Evolutionary conservation across 2,113 vertebrate genomes (phyloP).

Genomic region (Piprites chloris): DNA sequence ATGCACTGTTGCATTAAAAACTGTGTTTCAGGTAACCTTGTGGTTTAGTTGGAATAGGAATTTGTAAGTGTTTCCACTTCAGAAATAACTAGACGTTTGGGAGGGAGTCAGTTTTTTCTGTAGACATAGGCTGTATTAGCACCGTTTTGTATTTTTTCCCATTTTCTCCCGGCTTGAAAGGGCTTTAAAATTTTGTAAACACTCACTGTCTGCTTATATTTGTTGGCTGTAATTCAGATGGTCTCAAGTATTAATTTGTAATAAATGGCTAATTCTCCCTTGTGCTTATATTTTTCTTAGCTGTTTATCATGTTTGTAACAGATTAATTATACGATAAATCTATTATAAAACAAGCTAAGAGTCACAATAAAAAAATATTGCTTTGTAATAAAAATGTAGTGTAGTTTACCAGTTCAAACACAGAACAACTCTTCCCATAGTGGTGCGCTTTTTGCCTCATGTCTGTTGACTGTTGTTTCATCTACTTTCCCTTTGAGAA

Average conservation of each 20-base stretch:
- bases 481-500: not conserved
- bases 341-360: not conserved
- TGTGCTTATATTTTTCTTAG: not conserved
- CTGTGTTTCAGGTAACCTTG: not conserved
- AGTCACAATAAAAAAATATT: not conserved
- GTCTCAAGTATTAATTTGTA: not conserved
- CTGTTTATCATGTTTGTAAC: not conserved
- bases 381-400: not conserved
- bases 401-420: not conserved
- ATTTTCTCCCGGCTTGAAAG: not conserved
- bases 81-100: not conserved
- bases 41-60: not conserved
- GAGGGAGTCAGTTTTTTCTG: not conserved
- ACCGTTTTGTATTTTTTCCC: not conserved
- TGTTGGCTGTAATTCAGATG: not conserved
- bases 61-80: not conserved
- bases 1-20: not conserved
- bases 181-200: not conserved
- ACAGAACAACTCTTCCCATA: not conserved
- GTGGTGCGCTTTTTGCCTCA: not conserved
- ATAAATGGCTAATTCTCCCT: not conserved
- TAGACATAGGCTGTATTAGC: not conserved
- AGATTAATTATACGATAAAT: not conserved
- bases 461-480: not conserved
- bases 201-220: not conserved